Evolutionary conservation across 2,888 invertebrate species (phyloP).

Genomic region (Formica aserva): DNA sequence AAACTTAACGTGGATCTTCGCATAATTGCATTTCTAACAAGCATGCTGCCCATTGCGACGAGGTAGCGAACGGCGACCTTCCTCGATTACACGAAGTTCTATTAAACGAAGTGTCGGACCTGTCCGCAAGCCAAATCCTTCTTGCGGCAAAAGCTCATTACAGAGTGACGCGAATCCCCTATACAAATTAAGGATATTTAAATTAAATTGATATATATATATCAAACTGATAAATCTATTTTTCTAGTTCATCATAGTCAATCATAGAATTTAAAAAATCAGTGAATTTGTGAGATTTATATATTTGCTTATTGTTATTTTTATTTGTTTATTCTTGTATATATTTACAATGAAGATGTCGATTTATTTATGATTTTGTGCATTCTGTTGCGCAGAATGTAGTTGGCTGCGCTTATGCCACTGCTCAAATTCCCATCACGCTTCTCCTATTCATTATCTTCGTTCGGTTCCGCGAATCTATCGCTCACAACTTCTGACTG

Average conservation of each 20-base stretch:
- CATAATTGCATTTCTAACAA: slow-evolving; percentile 74
- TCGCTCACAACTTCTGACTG: slow-evolving; percentile 48
- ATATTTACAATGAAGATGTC: neutral
- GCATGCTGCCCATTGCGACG: slow-evolving; percentile 42
- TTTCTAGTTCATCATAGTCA: neutral
- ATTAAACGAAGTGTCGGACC: slow-evolving; percentile 43
- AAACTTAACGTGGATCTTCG: slow-evolving; percentile 75
- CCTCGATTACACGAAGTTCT: slow-evolving; percentile 52
- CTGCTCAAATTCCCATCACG: slow-evolving; percentile 15
- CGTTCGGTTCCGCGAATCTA: slow-evolving; percentile 35
- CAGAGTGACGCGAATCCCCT: neutral
- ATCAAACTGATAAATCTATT: neutral
- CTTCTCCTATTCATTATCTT: slow-evolving; percentile 29
- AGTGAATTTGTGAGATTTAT: neutral
- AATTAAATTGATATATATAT: slow-evolving; percentile 14
- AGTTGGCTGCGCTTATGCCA: neutral
- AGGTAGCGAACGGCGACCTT: slow-evolving; percentile 36
- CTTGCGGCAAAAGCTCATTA: slow-evolving; percentile 35
- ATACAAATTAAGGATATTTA: neutral
- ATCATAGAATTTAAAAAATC: neutral
- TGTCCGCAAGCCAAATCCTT: slow-evolving; percentile 2
- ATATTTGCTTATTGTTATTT: neutral
- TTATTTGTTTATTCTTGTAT: neutral
- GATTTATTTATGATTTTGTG: neutral
- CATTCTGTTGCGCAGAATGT: neutral